These are phyloP conservation scores for Hippopotamus amphibius DNA, from an alignment of 2,113 vertebrate genomes.

Conservation along the genomic window DNA sequence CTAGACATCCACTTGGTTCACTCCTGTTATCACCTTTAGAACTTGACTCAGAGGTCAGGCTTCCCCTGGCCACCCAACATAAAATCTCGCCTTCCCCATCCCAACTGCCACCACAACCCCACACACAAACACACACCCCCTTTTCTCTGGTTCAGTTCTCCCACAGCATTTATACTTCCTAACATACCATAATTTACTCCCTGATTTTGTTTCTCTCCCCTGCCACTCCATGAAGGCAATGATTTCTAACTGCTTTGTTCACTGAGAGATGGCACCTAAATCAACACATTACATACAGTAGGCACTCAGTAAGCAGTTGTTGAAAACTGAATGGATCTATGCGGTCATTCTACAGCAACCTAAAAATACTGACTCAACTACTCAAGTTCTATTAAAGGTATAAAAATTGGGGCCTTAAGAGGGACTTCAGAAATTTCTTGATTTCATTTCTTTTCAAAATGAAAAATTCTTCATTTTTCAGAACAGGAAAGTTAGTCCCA, in stretches of 20 bases:
- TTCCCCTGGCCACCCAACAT: background rate
- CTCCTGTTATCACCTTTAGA: background rate
- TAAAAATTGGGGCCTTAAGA: slow-evolving; percentile 6
- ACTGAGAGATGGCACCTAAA: background rate
- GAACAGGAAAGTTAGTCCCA: background rate
- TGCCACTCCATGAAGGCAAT: background rate
- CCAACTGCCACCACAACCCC: background rate
- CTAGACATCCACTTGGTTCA: background rate
- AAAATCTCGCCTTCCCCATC: background rate
- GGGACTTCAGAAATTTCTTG: background rate
- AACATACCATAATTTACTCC: background rate
- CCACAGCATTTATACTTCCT: background rate
- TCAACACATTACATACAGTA: background rate
- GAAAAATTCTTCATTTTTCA: background rate
- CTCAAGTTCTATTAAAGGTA: slow-evolving; percentile 16
- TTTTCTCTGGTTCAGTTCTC: background rate
- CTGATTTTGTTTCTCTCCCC: background rate
- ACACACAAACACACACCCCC: background rate
- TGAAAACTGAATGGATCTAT: background rate
- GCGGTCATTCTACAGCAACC: background rate
- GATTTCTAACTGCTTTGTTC: background rate
- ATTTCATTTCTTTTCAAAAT: background rate
- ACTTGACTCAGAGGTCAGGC: background rate
- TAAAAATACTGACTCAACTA: background rate
- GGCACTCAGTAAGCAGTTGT: background rate